These are phyloP conservation scores for Agriopis marginaria DNA, from an alignment of 2,888 invertebrate species.

Conservation along the genomic window DNA sequence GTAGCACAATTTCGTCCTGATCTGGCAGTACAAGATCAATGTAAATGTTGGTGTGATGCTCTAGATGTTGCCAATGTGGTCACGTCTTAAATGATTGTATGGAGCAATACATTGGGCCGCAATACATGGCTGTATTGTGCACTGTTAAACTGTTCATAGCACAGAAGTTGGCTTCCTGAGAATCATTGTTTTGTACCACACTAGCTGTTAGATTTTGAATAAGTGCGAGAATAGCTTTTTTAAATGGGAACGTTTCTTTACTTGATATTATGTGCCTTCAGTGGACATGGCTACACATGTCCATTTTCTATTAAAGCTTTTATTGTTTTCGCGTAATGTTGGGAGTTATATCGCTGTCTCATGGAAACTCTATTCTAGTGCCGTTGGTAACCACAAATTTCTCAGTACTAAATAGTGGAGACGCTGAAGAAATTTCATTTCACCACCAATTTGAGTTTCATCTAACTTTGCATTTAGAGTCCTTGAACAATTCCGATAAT, in stretches of 20 bases:
- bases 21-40: not conserved
- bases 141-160: conserved; percentile 54
- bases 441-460: not conserved
- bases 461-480: not conserved
- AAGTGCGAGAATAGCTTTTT: conserved; percentile 82
- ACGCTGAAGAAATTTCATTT: not conserved
- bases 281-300: conserved; percentile 69
- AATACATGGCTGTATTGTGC: not conserved
- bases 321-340: conserved; percentile 57
- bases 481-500: too few species aligned
- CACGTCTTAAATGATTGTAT: conserved; percentile 6
- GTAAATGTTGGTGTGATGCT: not conserved
- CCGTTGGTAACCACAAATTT: conserved; percentile 39
- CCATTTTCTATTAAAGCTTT: conserved; percentile 65
- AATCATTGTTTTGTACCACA: conserved; percentile 63
- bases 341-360: conserved; percentile 50
- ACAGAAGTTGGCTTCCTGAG: conserved; percentile 66
- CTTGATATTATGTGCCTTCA: conserved; percentile 79
- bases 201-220: conserved; percentile 69
- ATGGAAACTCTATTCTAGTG: conserved; percentile 42
- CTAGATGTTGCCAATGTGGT: not conserved
- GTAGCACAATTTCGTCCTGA: not conserved
- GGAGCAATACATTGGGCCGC: conserved; percentile 37
- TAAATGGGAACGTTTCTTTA: conserved; percentile 65
- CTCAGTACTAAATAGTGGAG: not conserved